phyloP scores from a whole-genome alignment of 2,888 invertebrate genomes.

The Agriotes lineatus region DNA sequence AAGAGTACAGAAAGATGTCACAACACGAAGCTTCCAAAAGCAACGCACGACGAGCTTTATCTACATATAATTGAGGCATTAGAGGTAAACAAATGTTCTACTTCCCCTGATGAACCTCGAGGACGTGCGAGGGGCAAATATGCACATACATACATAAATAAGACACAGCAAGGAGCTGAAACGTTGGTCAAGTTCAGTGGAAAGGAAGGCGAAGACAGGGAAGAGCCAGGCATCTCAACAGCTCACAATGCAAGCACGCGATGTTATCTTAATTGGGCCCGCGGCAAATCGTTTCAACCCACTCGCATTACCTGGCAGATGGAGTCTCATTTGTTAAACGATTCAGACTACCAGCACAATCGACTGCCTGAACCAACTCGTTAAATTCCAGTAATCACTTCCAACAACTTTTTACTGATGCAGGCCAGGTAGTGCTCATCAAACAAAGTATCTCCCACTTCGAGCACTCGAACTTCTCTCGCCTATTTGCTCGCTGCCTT shows the following conservation, averaged over 20 bases:
- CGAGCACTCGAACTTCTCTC: background rate
- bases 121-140: too few relatives aligned
- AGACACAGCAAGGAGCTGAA: too few relatives aligned
- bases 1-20: too few relatives aligned
- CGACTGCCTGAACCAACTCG: constrained; percentile 43
- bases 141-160: too few relatives aligned
- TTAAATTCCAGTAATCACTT: constrained; percentile 43
- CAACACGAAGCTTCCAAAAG: too few relatives aligned
- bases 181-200: too few relatives aligned
- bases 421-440: constrained; percentile 2
- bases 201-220: constrained; percentile 39
- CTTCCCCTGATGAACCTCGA: too few relatives aligned
- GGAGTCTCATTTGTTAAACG: constrained; percentile 49
- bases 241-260: constrained; percentile 43
- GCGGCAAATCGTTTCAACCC: constrained; percentile 49
- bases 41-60: too few relatives aligned
- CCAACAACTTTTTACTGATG: constrained; percentile 29
- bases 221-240: constrained; percentile 40
- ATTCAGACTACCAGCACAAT: constrained; percentile 48
- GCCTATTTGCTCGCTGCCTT: too few relatives aligned
- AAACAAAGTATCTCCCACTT: background rate
- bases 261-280: constrained; percentile 51
- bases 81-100: too few relatives aligned
- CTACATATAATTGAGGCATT: too few relatives aligned
- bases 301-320: constrained; percentile 44